A percentile compares a stretch with the other conserved stretches of the same genome.
Evolutionary conservation across 2,888 invertebrate genomes (phyloP).

Genomic region (Homarus gammarus): DNA sequence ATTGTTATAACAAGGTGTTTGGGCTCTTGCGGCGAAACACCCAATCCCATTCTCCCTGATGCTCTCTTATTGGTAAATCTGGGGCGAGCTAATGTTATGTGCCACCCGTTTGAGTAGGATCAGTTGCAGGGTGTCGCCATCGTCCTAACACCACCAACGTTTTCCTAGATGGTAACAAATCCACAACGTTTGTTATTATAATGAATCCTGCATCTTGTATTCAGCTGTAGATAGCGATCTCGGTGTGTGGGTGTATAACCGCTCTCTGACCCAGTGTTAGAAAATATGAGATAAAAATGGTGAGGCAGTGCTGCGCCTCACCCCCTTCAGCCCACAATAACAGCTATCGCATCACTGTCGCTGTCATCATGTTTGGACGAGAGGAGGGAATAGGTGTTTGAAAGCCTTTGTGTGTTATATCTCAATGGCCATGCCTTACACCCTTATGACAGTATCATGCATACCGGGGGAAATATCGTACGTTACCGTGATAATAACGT

Average conservation of each 20-base stretch:
- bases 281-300: not conserved
- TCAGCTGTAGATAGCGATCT: too few relatives aligned
- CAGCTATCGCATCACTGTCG: constrained; percentile 59
- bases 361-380: constrained; percentile 43
- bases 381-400: constrained; percentile 48
- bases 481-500: not conserved
- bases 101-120: constrained; percentile 60
- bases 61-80: constrained; percentile 73
- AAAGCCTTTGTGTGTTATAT: constrained; percentile 65
- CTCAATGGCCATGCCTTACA: constrained; percentile 40
- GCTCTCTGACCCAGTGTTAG: too few relatives aligned
- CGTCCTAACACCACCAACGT: not conserved
- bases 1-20: constrained; percentile 1
- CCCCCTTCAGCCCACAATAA: constrained; percentile 46
- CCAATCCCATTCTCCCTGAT: constrained; percentile 69
- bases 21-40: constrained; percentile 58
- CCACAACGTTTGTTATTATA: too few relatives aligned
- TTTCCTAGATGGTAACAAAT: too few relatives aligned
- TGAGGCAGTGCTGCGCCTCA: not conserved
- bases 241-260: too few relatives aligned
- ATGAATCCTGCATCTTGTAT: too few relatives aligned
- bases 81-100: constrained; percentile 63
- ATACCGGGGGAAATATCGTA: constrained; percentile 29
- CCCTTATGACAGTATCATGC: constrained; percentile 47
- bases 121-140: constrained; percentile 29